Evolutionary conservation across 2,113 vertebrate genomes (phyloP).

Genomic region (Nothoprocta pentlandii): DNA sequence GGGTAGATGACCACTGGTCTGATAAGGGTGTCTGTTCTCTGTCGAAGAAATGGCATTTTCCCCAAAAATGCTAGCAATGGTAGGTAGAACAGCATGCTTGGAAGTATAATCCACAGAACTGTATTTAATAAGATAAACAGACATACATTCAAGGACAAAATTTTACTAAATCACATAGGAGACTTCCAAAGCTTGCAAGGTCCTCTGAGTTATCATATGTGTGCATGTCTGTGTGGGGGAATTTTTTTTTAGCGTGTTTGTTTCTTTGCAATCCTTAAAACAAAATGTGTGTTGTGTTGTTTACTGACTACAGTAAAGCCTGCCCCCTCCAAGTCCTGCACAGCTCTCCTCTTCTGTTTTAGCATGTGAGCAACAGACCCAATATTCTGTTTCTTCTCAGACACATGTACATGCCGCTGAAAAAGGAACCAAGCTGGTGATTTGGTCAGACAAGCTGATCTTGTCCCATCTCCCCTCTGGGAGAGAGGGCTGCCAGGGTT

Average conservation of each 20-base stretch:
- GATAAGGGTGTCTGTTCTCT: background rate
- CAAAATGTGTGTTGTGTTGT: background rate
- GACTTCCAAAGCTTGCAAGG: background rate
- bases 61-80: no score
- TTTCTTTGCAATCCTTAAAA: background rate
- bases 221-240: accelerated
- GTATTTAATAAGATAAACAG: background rate
- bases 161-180: background rate
- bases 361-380: background rate
- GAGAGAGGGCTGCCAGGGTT: background rate
- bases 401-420: background rate
- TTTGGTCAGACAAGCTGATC: background rate
- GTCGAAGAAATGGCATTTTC: background rate
- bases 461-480: background rate
- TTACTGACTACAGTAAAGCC: background rate
- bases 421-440: background rate
- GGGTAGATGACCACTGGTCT: background rate
- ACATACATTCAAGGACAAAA: no score
- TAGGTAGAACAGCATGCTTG: background rate
- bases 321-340: accelerated
- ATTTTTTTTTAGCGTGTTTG: background rate
- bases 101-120: background rate
- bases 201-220: accelerated
- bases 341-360: background rate
- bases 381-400: background rate